phyloP scores from a whole-genome alignment of 2,113 vertebrate genomes.

The Grammomys dolichurus region DNA sequence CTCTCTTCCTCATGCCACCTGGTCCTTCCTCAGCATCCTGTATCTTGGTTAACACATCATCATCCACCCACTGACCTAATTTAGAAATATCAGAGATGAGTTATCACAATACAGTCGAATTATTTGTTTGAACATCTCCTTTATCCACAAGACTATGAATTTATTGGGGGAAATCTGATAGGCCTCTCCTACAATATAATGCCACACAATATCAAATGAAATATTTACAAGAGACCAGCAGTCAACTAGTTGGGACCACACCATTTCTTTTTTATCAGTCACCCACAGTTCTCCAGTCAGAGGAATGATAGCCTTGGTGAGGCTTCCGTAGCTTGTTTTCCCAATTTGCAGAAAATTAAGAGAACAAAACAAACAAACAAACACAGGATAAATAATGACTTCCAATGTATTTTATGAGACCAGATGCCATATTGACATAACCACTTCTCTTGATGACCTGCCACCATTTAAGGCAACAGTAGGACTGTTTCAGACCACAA shows the following conservation, averaged over 20 bases:
- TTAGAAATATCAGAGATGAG: slow-evolving; percentile 29
- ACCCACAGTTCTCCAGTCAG: neutral
- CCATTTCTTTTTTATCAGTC: neutral
- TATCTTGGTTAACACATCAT: neutral
- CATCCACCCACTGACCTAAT: neutral
- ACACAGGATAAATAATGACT: neutral
- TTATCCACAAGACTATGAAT: neutral
- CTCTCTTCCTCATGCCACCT: neutral
- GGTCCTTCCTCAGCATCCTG: neutral
- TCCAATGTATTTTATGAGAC: neutral
- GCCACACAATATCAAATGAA: neutral
- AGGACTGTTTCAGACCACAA: neutral
- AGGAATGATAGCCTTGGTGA: neutral
- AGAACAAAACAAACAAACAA: neutral
- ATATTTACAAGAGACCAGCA: neutral
- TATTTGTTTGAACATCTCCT: slow-evolving; percentile 24
- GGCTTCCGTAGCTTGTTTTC: neutral
- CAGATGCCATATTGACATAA: neutral
- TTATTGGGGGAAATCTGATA: neutral
- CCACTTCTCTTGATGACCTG: neutral
- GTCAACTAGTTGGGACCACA: neutral
- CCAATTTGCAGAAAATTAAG: neutral
- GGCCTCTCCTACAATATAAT: neutral
- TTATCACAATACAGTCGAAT: neutral
- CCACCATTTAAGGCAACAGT: neutral